Evolutionary conservation across 1,140 invertebrate genomes (phyloP).

Genomic region (Halyomorpha halys): DNA sequence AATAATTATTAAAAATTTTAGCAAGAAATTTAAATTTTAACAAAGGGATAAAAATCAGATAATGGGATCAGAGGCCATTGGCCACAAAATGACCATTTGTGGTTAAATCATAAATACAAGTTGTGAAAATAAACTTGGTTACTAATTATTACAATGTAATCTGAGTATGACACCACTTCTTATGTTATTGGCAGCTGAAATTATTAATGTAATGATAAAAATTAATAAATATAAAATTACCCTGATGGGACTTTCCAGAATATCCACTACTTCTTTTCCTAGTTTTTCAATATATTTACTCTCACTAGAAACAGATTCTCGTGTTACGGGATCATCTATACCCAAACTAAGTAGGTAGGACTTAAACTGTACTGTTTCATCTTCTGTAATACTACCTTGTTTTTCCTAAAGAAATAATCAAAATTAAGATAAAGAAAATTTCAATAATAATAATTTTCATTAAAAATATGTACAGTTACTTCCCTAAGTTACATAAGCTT

Average conservation of each 20-base stretch:
- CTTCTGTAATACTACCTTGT: conserved; percentile 92
- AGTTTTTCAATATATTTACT: conserved; percentile 79
- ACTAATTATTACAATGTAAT: too few relatives aligned
- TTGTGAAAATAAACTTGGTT: too few relatives aligned
- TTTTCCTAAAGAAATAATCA: conserved; percentile 54
- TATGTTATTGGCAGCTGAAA: too few relatives aligned
- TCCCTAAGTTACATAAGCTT: too few relatives aligned
- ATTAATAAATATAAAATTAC: conserved; percentile 40
- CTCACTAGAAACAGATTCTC: conserved; percentile 75
- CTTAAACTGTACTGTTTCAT: conserved; percentile 94
- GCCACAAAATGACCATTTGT: too few relatives aligned
- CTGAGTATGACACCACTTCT: too few relatives aligned
- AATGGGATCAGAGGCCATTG: too few relatives aligned
- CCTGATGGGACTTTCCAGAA: conserved; percentile 70
- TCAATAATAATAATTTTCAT: conserved; percentile 9
- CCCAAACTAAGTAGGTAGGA: conserved; percentile 92
- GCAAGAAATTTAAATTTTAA: too few relatives aligned
- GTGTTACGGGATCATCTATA: conserved; percentile 93
- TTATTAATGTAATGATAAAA: too few relatives aligned
- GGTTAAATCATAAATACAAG: too few relatives aligned
- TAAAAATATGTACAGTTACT: background rate
- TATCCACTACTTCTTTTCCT: conserved; percentile 72
- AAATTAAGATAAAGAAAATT: background rate
- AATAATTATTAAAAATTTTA: too few relatives aligned
- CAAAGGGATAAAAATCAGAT: too few relatives aligned